These are phyloP conservation scores for Drosophila koepferae DNA, from an alignment of 2,888 invertebrate species.

Conservation along the genomic window DNA sequence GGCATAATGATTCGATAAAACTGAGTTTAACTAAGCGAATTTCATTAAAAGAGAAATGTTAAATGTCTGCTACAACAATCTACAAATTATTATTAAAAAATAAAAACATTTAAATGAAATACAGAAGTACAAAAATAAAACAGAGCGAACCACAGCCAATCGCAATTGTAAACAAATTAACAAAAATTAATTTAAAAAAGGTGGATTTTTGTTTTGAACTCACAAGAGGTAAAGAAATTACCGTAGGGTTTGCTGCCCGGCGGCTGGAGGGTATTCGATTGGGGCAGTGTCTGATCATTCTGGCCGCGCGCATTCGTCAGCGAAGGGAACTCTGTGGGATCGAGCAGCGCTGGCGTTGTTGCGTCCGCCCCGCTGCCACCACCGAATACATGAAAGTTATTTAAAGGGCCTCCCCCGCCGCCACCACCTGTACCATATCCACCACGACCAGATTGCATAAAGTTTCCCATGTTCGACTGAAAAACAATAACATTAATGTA, in stretches of 20 bases:
- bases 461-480: constrained; percentile 88
- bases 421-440: constrained; percentile 87
- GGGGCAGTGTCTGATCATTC: constrained; percentile 92
- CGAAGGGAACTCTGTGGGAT: constrained; percentile 97
- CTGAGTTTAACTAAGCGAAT: neutral
- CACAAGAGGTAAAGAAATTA: constrained; percentile 86
- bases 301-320: constrained; percentile 93
- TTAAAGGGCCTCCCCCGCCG: constrained; percentile 87
- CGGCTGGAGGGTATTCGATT: constrained; percentile 93
- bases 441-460: constrained; percentile 88
- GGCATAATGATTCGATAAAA: neutral
- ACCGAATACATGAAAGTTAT: constrained; percentile 93
- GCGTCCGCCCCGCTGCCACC: constrained; percentile 88
- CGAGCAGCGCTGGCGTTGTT: constrained; percentile 93
- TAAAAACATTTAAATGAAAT: neutral
- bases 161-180: constrained; percentile 22
- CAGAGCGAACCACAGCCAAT: constrained; percentile 35
- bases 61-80: neutral
- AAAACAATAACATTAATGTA: neutral
- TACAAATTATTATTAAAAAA: constrained; percentile 8
- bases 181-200: constrained; percentile 63
- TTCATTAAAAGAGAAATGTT: neutral
- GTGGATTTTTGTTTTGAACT: constrained; percentile 82
- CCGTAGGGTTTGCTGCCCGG: constrained; percentile 97
- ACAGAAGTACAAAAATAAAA: constrained; percentile 7